A percentile compares a stretch with the other conserved stretches of the same genome.
Evolutionary conservation across 2,888 invertebrate genomes (phyloP).

Genomic region (Apodemia zela): DNA sequence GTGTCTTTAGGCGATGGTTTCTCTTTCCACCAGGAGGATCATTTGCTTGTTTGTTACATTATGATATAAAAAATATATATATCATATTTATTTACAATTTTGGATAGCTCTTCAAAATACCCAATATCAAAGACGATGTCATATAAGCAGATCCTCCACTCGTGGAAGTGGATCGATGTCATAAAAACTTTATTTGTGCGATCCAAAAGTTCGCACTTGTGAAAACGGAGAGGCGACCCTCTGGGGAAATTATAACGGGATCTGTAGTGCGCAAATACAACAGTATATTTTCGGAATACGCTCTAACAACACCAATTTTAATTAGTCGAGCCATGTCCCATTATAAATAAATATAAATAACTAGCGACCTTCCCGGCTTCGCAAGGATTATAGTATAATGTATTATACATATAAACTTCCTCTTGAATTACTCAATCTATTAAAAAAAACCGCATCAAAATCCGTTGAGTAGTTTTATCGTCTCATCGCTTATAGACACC

Average conservation of each 20-base stretch:
- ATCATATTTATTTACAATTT: background rate
- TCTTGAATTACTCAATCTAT: too few relatives aligned
- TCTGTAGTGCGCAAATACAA: constrained; percentile 1
- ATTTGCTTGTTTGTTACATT: too few relatives aligned
- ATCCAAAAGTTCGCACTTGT: constrained; percentile 24
- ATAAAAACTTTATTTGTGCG: constrained; percentile 18
- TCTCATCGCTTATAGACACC: too few relatives aligned
- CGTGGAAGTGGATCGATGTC: background rate
- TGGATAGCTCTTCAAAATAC: background rate
- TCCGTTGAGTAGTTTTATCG: too few relatives aligned
- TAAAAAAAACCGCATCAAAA: too few relatives aligned
- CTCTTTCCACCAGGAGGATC: too few relatives aligned
- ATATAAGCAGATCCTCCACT: background rate
- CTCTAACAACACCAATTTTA: background rate
- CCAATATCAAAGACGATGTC: background rate
- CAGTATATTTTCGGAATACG: background rate
- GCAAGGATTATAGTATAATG: too few relatives aligned
- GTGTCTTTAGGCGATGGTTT: too few relatives aligned
- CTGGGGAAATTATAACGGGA: constrained; percentile 33
- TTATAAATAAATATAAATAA: background rate
- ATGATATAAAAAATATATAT: too few relatives aligned
- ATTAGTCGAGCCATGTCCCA: background rate
- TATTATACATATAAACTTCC: too few relatives aligned
- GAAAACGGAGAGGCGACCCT: constrained; percentile 26
- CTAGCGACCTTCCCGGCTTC: too few relatives aligned